Evolutionary conservation across 2,888 invertebrate genomes (phyloP).

Genomic region (Onchidella celtica): DNA sequence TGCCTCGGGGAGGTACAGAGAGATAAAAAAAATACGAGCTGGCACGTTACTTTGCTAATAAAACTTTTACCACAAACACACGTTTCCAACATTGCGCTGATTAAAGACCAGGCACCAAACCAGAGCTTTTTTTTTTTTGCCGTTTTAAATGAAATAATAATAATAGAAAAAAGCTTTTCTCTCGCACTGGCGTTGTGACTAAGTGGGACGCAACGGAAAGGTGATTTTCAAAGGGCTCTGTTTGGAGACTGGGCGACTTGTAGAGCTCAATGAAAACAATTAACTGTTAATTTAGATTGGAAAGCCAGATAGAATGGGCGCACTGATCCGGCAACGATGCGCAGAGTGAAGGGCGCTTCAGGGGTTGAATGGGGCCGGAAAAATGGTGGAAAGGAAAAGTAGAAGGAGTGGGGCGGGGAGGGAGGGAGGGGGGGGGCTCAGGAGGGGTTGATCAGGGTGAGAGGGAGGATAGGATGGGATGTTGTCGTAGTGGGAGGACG

Average conservation of each 20-base stretch:
- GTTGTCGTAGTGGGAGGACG: no score
- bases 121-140: no score
- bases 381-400: no score
- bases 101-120: no score
- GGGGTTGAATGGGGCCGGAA: neutral
- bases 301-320: neutral
- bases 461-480: neutral
- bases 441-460: no score
- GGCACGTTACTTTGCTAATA: no score
- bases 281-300: constrained; percentile 47
- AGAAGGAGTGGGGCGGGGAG: neutral
- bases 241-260: constrained; percentile 21
- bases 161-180: no score
- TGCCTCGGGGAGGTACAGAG: no score
- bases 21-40: no score
- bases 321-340: neutral
- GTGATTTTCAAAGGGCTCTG: constrained; percentile 32
- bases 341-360: neutral
- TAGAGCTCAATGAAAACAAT: constrained; percentile 40
- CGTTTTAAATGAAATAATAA: no score
- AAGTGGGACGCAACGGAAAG: constrained; percentile 1
- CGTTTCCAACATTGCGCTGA: no score
- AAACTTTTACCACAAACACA: no score
- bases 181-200: constrained; percentile 18
- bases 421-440: neutral